A percentile compares a stretch with the other conserved stretches of the same genome.
Conservation (phyloP, 1,140 invertebrate species). For the Hypothenemus hampei region DNA sequence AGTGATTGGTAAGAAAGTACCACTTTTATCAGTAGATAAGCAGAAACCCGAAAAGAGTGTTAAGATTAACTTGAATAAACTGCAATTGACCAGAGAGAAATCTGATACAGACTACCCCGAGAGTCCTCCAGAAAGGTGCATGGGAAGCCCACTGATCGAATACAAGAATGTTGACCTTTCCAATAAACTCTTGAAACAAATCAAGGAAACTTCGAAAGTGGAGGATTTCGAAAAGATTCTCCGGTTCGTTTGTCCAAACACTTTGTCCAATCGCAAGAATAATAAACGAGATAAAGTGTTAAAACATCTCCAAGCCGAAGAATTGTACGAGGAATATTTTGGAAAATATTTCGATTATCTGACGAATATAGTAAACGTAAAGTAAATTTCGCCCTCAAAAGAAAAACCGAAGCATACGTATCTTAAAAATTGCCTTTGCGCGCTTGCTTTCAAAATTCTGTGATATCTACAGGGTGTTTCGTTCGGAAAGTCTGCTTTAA, state of each 20-base stretch:
- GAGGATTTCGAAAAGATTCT: slow-evolving; percentile 37
- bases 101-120: too few relatives aligned
- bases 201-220: slow-evolving; percentile 35
- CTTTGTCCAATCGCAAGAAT: neutral
- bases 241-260: slow-evolving; percentile 12
- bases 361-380: slow-evolving; percentile 8
- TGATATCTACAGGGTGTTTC: slow-evolving; percentile 29
- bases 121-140: too few relatives aligned
- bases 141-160: slow-evolving; percentile 20
- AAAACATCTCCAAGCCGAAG: slow-evolving; percentile 6
- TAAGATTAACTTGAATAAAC: neutral
- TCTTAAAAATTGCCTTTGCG: slow-evolving; percentile 15
- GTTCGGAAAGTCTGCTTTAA: slow-evolving; percentile 11
- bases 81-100: too few relatives aligned
- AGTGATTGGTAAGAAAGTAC: slow-evolving; percentile 13
- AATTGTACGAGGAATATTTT: slow-evolving; percentile 33
- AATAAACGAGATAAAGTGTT: slow-evolving; percentile 11
- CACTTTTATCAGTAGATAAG: neutral
- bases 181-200: slow-evolving; percentile 27
- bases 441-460: slow-evolving; percentile 25
- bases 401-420: slow-evolving; percentile 16
- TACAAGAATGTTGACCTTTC: slow-evolving; percentile 23
- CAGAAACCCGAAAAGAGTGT: neutral
- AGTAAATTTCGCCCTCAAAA: neutral
- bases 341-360: slow-evolving; percentile 30